Evolutionary conservation across 2,113 vertebrate species (phyloP), one percentile per base, ranked within the genome.

Genomic region (Cranoglanis bouderius): DNA sequence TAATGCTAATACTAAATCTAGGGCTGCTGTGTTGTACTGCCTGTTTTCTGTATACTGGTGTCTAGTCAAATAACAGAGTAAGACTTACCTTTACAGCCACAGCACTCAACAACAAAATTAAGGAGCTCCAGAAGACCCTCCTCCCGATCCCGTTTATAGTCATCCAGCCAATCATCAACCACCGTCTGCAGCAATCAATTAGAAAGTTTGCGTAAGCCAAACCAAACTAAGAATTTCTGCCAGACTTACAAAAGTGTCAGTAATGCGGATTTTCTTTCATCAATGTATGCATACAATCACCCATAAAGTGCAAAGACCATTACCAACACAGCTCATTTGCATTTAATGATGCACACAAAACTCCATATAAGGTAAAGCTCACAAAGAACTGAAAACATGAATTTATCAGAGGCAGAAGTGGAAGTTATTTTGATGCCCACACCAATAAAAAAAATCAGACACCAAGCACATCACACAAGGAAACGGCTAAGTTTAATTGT

Each of bases 81-180:
- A 10, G 55, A n/a, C 8, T 63, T 43, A 90, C 97, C 97, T 97
- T 95, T 96, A 93, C 97, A 98, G 89, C 97, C 97, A 16, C 96
- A 97, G 93, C 95, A 96, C 87, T 91, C 93, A 90, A 97, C 92
- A 90, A 98, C 92, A 91, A 98, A 98, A 95, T 97, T 98, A 91
- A 97, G 83, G 26, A 98, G 96, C 88, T 96, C 96, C 89, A 97
- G 93, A 84, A 97, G 92, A 16, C 95, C 96, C 2, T 57, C 70
- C 90, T 96, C 93, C 10, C 82, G 94, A 90, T 96, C 95, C 91
- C 86, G 92, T 88, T 97, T 97, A 95, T 98, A 98, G 92, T 90
- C 93, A 75, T 97, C 96, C 92, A 98, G 93, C 97, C 97, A 98
- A 59, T 98, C 97, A 3, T 97, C 97, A 72, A 97, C 96, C 93